Percentiles rank a stretch among this genome's conserved stretches.
phyloP scores from a whole-genome alignment of 2,113 vertebrate genomes.

The Pan troglodytes region NHGRI_mPanTro3-v2.1_pri NC_072416.2:81908001-81908500 shows the following conservation, averaged over 20 bases:
- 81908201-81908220: background rate
- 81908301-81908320: fast-evolving
- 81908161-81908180: background rate
- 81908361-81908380: background rate
- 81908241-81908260: background rate
- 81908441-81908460: fast-evolving
- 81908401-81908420: background rate
- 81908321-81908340: background rate
- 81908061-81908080: background rate
- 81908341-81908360: background rate
- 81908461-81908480: fast-evolving
- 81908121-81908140: fast-evolving
- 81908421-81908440: background rate
- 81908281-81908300: background rate
- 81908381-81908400: background rate
- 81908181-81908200: background rate
- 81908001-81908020: background rate
- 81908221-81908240: background rate
- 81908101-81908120: background rate
- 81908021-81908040: background rate
- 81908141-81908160: background rate
- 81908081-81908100: background rate
- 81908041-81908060: background rate
- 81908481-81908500: background rate
- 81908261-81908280: background rate